Evolutionary conservation across 2,797 vertebrate species (phyloP).

Genomic region (Etheostoma perlongum): DNA sequence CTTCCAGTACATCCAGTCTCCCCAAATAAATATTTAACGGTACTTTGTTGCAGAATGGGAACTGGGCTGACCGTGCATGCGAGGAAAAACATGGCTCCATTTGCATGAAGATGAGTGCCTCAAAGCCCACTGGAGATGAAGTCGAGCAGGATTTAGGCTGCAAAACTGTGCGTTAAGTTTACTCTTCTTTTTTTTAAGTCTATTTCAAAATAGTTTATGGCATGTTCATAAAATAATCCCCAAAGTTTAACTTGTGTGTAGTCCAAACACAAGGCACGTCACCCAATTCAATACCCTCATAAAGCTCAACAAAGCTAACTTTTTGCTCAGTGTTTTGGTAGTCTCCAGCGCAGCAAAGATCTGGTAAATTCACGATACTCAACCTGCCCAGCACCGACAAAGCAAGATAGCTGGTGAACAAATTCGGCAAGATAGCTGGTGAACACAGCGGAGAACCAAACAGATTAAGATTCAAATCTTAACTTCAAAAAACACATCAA

Average conservation of each 20-base stretch:
- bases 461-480: background rate
- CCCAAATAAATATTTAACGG: background rate
- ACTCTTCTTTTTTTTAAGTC: background rate
- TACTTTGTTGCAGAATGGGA: slow-evolving; percentile 84
- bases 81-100: slow-evolving; percentile 86
- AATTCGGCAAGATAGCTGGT: background rate
- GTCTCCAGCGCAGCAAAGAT: background rate
- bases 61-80: slow-evolving; percentile 89
- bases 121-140: slow-evolving; percentile 61
- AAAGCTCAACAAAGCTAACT: background rate
- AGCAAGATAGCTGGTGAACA: background rate
- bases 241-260: background rate
- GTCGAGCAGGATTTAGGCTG: slow-evolving; percentile 82
- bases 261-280: background rate
- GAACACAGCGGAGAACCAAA: background rate
- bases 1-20: background rate
- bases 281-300: background rate
- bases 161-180: slow-evolving; percentile 81
- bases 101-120: slow-evolving; percentile 87
- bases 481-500: too few species aligned
- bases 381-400: background rate
- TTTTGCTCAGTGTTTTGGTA: background rate
- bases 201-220: background rate
- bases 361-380: background rate
- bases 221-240: background rate